Conservation (phyloP, 2,797 vertebrate species). For the Periophthalmus magnuspinnatus region DNA sequence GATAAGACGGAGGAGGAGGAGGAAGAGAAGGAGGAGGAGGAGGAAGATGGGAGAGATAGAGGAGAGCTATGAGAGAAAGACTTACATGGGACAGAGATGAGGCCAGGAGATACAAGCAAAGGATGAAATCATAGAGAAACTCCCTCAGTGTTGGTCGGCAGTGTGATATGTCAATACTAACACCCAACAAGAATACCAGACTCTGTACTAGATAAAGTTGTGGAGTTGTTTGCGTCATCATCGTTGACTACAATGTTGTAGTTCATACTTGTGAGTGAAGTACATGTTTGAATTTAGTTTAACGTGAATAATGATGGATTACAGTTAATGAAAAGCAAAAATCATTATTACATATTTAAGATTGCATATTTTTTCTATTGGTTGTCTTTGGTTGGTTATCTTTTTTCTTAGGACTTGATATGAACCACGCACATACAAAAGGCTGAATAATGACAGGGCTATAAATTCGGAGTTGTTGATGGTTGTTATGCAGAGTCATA, state of each 20-base stretch:
- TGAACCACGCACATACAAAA: not conserved
- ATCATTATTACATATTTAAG: not conserved
- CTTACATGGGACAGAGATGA: conserved; percentile 50
- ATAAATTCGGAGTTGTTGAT: not conserved
- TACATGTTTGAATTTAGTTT: not conserved
- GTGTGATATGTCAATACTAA: conserved; percentile 49
- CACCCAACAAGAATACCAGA: conserved; percentile 4
- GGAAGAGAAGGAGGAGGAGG: conserved; percentile 29
- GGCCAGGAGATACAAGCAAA: conserved; percentile 32
- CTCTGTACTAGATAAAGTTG: not conserved
- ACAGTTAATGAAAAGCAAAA: not conserved
- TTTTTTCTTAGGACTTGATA: not conserved
- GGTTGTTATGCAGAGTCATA: not conserved
- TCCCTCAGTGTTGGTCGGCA: conserved; percentile 35
- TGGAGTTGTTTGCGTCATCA: not conserved
- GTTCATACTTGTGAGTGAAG: not conserved
- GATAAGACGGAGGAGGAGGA: conserved; percentile 42
- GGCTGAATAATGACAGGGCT: not conserved
- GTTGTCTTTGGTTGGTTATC: no score
- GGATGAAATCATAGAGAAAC: conserved; percentile 46
- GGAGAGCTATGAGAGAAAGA: conserved; percentile 42
- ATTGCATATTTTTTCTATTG: not conserved
- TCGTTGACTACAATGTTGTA: not conserved
- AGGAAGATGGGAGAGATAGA: conserved; percentile 30
- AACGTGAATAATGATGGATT: not conserved